Percentiles rank a stretch among this genome's conserved stretches.
These are phyloP conservation scores for Benthosema pterotum DNA, from an alignment of 2,797 vertebrate species.

Conservation along the genomic window DNA sequence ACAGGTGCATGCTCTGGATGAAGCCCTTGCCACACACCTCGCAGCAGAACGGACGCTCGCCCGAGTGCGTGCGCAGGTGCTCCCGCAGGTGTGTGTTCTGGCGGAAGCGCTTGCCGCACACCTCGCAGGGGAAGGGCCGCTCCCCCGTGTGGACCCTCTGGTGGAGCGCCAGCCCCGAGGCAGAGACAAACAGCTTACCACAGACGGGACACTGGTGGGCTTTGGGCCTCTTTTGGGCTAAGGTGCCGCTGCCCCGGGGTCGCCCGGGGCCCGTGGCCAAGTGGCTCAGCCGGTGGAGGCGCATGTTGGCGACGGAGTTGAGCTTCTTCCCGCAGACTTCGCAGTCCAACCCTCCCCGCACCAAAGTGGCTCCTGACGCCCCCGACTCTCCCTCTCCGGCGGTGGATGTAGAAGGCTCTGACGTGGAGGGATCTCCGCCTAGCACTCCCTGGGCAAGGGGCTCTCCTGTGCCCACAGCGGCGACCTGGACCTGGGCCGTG, in stretches of 20 bases:
- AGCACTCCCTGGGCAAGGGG: conserved; percentile 1
- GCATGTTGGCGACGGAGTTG: conserved; percentile 82
- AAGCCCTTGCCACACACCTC: conserved; percentile 77
- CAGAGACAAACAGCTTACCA: conserved; percentile 84
- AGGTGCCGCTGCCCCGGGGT: conserved; percentile 22
- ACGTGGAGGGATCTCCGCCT: conserved; percentile 2
- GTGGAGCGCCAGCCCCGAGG: conserved; percentile 83
- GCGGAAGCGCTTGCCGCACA: conserved; percentile 88
- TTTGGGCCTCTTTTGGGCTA: conserved; percentile 66
- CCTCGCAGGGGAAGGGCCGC: conserved; percentile 85
- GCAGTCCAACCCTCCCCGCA: conserved; percentile 74
- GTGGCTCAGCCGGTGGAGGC: conserved; percentile 82
- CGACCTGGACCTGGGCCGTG: conserved; percentile 45
- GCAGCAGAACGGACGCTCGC: conserved; percentile 81
- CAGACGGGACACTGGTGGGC: conserved; percentile 82
- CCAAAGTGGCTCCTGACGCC: conserved; percentile 7
- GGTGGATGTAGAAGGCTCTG: conserved; percentile 49
- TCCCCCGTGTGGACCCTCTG: conserved; percentile 88
- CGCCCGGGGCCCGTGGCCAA: conserved; percentile 49
- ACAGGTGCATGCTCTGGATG: conserved; percentile 83
- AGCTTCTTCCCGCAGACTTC: conserved; percentile 83
- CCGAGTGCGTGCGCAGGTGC: conserved; percentile 87
- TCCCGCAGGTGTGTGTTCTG: conserved; percentile 89
- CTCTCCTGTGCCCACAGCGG: conserved; percentile 12
- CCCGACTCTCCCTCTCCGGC: conserved; percentile 27